These are phyloP conservation scores for Notarius quadriscutis DNA, from an alignment of 2,113 vertebrate species.

Conservation along the genomic window DNA sequence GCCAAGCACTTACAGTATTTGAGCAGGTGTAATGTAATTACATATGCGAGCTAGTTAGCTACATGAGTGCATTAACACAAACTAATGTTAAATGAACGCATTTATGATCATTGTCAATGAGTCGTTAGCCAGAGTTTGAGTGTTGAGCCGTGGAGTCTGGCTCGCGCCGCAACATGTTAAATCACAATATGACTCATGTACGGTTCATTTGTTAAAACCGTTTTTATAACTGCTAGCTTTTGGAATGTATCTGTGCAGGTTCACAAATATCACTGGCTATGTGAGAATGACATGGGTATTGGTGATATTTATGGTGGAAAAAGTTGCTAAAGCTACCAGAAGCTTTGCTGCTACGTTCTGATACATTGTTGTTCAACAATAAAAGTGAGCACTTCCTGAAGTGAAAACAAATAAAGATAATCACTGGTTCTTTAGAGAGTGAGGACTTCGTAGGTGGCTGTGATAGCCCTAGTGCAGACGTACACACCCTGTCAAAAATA, in stretches of 20 bases:
- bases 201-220: too few species aligned
- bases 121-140: too few species aligned
- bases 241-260: too few species aligned
- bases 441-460: not conserved
- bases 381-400: not conserved
- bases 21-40: too few species aligned
- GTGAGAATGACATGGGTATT: too few species aligned
- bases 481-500: constrained; percentile 9
- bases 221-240: too few species aligned
- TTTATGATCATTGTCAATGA: not conserved
- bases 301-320: not conserved
- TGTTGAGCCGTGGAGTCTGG: too few species aligned
- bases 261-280: too few species aligned
- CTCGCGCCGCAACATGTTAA: too few species aligned
- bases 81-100: too few species aligned
- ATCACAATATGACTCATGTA: too few species aligned
- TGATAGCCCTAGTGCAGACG: not conserved
- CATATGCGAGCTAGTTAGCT: not conserved
- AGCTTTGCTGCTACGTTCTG: not conserved
- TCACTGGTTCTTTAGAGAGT: not conserved
- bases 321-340: not conserved
- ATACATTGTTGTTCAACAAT: not conserved
- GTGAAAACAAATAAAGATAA: not conserved
- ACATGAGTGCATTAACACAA: not conserved
- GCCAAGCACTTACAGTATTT: too few species aligned